Evolutionary conservation across 2,888 invertebrate genomes (phyloP).

Genomic region (Syritta pipiens): DNA sequence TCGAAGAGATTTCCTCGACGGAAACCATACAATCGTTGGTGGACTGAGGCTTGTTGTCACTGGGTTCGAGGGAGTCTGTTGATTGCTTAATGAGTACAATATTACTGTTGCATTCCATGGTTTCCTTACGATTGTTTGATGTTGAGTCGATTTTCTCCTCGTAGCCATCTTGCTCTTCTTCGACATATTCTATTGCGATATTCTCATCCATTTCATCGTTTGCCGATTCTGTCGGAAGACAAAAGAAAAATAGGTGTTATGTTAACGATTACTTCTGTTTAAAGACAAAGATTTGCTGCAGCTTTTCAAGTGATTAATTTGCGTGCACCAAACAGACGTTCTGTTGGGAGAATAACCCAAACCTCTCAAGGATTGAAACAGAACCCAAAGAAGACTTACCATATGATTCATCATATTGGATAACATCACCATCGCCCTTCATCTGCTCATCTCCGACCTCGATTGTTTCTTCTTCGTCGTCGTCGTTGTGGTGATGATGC

Average conservation of each 20-base stretch:
- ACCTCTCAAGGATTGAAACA: not conserved
- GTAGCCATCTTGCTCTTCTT: slow-evolving; percentile 71
- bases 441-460: slow-evolving; percentile 63
- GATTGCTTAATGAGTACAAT: slow-evolving; percentile 50
- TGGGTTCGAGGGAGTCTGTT: slow-evolving; percentile 17
- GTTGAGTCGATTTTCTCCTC: slow-evolving; percentile 63
- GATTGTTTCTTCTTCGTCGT: slow-evolving; percentile 62
- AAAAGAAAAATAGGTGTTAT: not conserved
- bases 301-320: too few relatives aligned
- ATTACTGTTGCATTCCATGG: slow-evolving; percentile 50
- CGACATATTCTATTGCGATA: slow-evolving; percentile 74
- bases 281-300: too few relatives aligned
- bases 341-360: too few relatives aligned
- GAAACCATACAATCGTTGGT: slow-evolving; percentile 53
- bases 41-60: slow-evolving; percentile 46
- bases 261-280: too few relatives aligned
- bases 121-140: slow-evolving; percentile 42
- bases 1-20: slow-evolving; percentile 61
- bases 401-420: slow-evolving; percentile 70
- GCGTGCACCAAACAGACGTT: too few relatives aligned
- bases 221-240: slow-evolving; percentile 39
- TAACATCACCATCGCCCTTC: slow-evolving; percentile 64
- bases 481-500: slow-evolving; percentile 41
- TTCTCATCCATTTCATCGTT: slow-evolving; percentile 74
- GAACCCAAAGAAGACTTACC: slow-evolving; percentile 51